Percentiles rank a stretch among this genome's conserved stretches.
Evolutionary conservation across 2,797 vertebrate genomes (phyloP).

Genomic region (Mionectes olivaceus): DNA sequence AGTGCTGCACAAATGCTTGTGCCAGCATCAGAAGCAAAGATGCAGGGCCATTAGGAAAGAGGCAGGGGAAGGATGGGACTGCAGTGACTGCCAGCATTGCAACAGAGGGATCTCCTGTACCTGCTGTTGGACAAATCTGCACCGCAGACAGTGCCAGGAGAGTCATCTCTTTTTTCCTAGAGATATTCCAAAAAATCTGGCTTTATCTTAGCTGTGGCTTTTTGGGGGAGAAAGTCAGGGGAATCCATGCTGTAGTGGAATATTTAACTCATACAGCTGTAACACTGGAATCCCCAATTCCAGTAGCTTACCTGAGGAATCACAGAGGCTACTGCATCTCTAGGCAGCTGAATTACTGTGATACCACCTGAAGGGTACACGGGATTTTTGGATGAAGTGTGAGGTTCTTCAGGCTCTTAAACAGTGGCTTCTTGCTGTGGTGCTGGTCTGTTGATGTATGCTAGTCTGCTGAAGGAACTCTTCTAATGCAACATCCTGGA

Average conservation of each 20-base stretch:
- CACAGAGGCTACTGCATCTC: neutral
- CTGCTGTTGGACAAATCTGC: neutral
- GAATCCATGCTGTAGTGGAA: neutral
- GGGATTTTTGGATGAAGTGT: neutral
- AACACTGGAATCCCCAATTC: neutral
- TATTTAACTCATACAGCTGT: neutral
- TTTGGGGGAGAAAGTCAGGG: neutral
- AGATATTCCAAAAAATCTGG: neutral
- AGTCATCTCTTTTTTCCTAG: neutral
- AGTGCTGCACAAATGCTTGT: neutral
- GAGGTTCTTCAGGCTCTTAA: neutral
- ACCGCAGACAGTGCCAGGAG: neutral
- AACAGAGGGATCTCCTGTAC: neutral
- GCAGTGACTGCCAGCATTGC: neutral
- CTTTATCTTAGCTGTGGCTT: neutral
- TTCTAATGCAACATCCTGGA: neutral
- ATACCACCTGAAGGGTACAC: neutral
- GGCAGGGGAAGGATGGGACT: neutral
- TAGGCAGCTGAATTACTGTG: neutral
- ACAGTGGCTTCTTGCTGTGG: neutral
- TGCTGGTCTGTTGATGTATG: neutral
- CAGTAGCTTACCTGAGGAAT: neutral
- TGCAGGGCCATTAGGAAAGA: neutral
- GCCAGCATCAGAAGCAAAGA: slow-evolving; percentile 8
- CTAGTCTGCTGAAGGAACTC: neutral